phyloP scores from a whole-genome alignment of 2,888 invertebrate genomes.

The Lysandra coridon region DNA sequence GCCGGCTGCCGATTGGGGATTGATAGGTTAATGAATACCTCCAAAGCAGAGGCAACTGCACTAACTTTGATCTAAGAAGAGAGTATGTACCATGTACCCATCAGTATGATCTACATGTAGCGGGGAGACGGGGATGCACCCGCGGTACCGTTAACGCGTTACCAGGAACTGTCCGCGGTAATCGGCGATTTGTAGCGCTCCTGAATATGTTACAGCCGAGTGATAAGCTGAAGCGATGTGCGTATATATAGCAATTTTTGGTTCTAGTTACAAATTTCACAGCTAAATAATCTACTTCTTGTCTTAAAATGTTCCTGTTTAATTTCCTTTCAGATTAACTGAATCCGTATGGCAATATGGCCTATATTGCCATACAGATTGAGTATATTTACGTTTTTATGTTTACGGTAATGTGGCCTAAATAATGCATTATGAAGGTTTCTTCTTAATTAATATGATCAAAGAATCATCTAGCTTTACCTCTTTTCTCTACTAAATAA shows the following conservation, averaged over 20 bases:
- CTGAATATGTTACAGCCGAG: conserved; percentile 7
- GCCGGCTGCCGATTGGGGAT: no score
- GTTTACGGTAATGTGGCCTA: no score
- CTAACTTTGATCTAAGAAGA: neutral
- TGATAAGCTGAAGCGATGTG: neutral
- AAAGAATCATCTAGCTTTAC: neutral
- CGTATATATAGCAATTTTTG: no score
- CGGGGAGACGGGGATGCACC: neutral
- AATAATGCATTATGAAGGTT: neutral
- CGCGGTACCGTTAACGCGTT: neutral
- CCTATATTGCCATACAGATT: no score
- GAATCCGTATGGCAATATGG: no score
- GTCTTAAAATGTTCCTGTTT: no score
- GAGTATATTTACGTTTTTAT: no score
- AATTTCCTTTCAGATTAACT: no score
- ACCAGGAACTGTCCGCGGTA: neutral
- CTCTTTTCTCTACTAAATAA: neutral
- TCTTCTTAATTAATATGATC: neutral
- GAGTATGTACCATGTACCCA: neutral
- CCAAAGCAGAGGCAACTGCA: no score
- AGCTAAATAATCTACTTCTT: no score
- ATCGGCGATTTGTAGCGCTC: conserved; percentile 2
- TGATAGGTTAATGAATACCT: no score
- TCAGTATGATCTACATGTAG: neutral
- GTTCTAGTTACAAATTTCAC: no score